Percentiles rank a stretch among this genome's conserved stretches.
phyloP scores from a whole-genome alignment of 2,888 invertebrate species.

The Ophion ventricosus region DNA sequence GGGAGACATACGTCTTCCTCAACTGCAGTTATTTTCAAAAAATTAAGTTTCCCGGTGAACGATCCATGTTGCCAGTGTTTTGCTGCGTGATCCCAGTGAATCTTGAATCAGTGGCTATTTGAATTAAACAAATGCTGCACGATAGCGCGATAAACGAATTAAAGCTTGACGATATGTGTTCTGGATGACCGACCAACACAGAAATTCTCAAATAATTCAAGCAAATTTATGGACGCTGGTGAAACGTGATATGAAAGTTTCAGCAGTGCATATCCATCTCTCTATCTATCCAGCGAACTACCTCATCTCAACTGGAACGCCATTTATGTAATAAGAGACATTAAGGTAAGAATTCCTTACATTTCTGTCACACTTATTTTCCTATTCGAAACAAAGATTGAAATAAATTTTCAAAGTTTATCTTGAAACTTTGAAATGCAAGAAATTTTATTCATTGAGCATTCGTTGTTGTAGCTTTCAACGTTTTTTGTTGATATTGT shows the following conservation, averaged over 20 bases:
- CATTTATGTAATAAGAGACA: neutral
- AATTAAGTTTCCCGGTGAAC: no score
- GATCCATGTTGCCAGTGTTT: no score
- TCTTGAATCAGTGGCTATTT: no score
- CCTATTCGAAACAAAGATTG: no score
- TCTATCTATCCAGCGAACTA: neutral
- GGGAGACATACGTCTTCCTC: no score
- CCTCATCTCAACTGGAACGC: neutral
- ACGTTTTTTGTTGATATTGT: neutral
- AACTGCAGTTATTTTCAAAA: no score
- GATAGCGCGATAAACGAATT: no score
- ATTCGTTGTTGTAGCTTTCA: neutral
- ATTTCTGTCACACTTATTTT: neutral
- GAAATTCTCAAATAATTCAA: constrained; percentile 1
- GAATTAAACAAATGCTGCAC: neutral
- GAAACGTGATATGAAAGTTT: neutral
- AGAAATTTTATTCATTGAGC: no score
- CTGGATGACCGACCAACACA: neutral
- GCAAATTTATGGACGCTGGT: neutral
- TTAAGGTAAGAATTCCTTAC: neutral
- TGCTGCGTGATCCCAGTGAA: no score
- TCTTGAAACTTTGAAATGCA: no score
- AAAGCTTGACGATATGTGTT: neutral
- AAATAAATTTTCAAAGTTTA: no score
- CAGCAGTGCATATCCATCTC: neutral